A percentile compares a stretch with the other conserved stretches of the same genome.
Evolutionary conservation across 2,888 invertebrate genomes (phyloP).

Genomic region (Orchestes rusci): DNA sequence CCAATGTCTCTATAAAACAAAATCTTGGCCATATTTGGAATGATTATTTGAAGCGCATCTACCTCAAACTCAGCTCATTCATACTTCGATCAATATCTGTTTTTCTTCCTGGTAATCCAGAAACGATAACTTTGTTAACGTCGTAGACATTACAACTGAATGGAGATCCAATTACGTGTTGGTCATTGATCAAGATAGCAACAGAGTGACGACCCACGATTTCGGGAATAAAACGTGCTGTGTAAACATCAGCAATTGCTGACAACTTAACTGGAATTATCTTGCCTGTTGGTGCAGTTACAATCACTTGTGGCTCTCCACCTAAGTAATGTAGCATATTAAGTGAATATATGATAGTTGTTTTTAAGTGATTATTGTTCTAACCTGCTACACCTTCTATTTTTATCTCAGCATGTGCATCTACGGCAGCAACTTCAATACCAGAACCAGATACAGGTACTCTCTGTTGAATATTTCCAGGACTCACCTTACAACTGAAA

Average conservation of each 20-base stretch:
- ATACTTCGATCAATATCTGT: constrained; percentile 35
- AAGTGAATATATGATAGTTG: too few relatives aligned
- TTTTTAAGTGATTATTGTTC: too few relatives aligned
- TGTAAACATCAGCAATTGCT: constrained; percentile 58
- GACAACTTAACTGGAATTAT: constrained; percentile 66
- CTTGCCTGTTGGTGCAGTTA: constrained; percentile 78
- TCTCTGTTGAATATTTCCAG: constrained; percentile 56
- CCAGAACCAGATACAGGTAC: constrained; percentile 58
- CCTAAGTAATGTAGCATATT: too few relatives aligned
- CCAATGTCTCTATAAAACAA: constrained; percentile 27
- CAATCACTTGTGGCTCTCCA: constrained; percentile 62
- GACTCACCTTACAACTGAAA: constrained; percentile 78
- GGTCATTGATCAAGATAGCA: constrained; percentile 72
- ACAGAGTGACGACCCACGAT: constrained; percentile 84
- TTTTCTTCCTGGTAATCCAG: constrained; percentile 49
- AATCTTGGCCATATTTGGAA: background rate
- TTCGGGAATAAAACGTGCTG: constrained; percentile 73
- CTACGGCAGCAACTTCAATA: constrained; percentile 62
- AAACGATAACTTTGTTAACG: constrained; percentile 71
- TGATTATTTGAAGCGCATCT: constrained; percentile 17
- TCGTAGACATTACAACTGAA: constrained; percentile 93
- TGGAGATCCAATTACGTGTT: constrained; percentile 84
- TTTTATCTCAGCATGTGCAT: constrained; percentile 54
- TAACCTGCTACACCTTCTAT: constrained; percentile 49
- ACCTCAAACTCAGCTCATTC: constrained; percentile 40